phyloP scores from a whole-genome alignment of 1,140 invertebrate species.

The Papilio xuthus region DNA sequence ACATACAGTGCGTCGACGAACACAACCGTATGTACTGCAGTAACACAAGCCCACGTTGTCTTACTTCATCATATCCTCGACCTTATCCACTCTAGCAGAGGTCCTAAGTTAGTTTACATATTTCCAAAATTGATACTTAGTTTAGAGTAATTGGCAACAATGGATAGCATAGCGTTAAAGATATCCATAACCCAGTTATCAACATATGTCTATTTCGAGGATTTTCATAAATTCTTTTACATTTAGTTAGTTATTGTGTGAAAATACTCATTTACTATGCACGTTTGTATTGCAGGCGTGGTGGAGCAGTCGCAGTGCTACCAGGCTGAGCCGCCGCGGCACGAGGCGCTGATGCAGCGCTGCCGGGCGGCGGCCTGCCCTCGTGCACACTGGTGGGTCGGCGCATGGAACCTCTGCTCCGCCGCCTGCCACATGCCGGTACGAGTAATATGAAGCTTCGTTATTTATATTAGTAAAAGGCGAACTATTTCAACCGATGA shows the following conservation, averaged over 20 bases:
- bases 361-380: slow-evolving; percentile 59
- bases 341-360: slow-evolving; percentile 68
- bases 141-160: background rate
- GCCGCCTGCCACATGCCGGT: slow-evolving; percentile 70
- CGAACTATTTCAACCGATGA: too few species aligned
- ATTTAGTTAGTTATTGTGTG: too few species aligned
- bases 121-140: background rate
- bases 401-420: slow-evolving; percentile 64
- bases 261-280: background rate
- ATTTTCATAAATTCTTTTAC: too few species aligned
- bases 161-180: background rate
- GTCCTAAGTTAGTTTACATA: background rate
- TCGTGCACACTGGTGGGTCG: slow-evolving; percentile 65
- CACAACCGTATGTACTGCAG: slow-evolving; percentile 55
- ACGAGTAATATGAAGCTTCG: background rate
- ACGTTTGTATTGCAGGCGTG: slow-evolving; percentile 46
- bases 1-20: slow-evolving; percentile 65
- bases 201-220: too few species aligned
- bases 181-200: background rate
- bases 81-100: background rate
- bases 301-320: slow-evolving; percentile 69
- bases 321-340: slow-evolving; percentile 67
- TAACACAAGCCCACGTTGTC: too few species aligned
- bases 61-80: too few species aligned
- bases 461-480: too few species aligned